Conservation (phyloP, 2,113 vertebrate species). For the Pelobates fuscus region DNA sequence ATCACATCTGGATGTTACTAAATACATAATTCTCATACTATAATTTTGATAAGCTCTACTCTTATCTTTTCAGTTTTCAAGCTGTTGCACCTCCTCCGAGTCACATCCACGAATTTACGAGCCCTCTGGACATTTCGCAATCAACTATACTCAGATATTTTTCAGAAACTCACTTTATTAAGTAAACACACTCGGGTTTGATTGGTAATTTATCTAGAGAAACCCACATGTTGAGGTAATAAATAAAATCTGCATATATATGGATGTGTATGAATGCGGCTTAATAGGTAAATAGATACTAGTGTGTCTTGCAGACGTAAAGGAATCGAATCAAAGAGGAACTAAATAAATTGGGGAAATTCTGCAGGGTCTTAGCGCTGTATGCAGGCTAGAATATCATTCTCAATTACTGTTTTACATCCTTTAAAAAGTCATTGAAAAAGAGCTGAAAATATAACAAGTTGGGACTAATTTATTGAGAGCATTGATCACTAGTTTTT, state of each 20-base stretch:
- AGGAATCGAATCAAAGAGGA: background rate
- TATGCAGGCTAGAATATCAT: too few relatives aligned
- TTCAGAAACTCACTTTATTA: constrained; percentile 7
- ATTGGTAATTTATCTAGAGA: constrained; percentile 40
- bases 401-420: too few relatives aligned
- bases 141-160: constrained; percentile 11
- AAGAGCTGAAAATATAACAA: too few relatives aligned
- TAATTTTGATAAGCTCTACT: constrained; percentile 33
- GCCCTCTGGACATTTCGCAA: constrained; percentile 18
- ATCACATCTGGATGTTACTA: constrained; percentile 36
- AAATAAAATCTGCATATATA: constrained; percentile 35
- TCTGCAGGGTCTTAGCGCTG: too few relatives aligned
- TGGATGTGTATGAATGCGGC: background rate
- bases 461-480: too few relatives aligned
- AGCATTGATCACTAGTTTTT: too few relatives aligned
- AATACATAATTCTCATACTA: constrained; percentile 22
- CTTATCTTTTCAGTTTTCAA: constrained; percentile 36
- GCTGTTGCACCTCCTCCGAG: constrained; percentile 18
- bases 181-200: constrained; percentile 15
- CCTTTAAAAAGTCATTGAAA: too few relatives aligned
- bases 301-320: background rate
- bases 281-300: constrained; percentile 5
- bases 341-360: background rate
- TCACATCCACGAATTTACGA: constrained; percentile 9
- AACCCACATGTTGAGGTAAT: constrained; percentile 19